phyloP scores from a whole-genome alignment of 2,797 vertebrate genomes.

The Semaprochilodus insignis region DNA sequence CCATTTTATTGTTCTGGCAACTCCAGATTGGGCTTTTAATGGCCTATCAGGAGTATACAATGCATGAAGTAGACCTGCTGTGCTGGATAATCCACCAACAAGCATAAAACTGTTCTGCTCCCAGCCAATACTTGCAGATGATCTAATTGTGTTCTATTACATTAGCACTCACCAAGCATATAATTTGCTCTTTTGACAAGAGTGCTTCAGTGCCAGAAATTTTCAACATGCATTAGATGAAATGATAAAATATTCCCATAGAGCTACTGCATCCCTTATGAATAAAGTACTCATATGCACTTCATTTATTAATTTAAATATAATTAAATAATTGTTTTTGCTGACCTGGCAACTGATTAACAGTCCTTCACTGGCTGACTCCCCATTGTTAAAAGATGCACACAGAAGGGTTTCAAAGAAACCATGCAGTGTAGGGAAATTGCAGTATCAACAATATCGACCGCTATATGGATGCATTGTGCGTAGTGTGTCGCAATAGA shows the following conservation, averaged over 20 bases:
- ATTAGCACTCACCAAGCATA: background rate
- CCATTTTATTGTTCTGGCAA: background rate
- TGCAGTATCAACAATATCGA: too few species aligned
- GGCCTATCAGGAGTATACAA: background rate
- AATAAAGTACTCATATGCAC: too few species aligned
- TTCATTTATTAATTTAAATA: too few species aligned
- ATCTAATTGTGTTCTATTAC: conserved; percentile 8
- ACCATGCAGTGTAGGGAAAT: too few species aligned
- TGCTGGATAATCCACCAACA: background rate
- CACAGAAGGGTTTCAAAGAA: too few species aligned
- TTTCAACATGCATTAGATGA: background rate
- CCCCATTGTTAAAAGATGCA: too few species aligned
- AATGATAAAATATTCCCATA: background rate
- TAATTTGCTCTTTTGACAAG: conserved; percentile 16
- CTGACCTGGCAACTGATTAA: too few species aligned
- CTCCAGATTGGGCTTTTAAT: background rate
- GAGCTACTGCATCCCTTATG: background rate
- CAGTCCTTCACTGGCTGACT: too few species aligned
- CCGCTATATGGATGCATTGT: too few species aligned
- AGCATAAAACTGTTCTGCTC: background rate
- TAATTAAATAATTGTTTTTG: too few species aligned
- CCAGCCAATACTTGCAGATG: background rate
- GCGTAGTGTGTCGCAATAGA: too few species aligned
- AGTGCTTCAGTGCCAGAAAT: background rate
- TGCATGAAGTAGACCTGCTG: conserved; percentile 1